phyloP scores from a whole-genome alignment of 2,113 vertebrate species.

The Grantiella picta region DNA sequence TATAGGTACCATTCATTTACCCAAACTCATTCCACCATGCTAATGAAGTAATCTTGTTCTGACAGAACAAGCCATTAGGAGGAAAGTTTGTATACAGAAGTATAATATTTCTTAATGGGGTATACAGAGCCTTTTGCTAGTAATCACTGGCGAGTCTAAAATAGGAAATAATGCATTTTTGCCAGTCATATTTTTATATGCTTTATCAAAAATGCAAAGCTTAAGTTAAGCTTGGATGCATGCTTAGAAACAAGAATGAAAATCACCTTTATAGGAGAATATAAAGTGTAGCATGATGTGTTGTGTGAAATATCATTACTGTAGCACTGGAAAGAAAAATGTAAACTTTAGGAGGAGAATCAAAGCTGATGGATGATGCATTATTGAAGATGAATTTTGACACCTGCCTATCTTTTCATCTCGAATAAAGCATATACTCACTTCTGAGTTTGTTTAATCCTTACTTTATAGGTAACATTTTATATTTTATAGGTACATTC shows the following conservation, averaged over 20 bases:
- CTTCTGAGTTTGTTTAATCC: constrained; percentile 18
- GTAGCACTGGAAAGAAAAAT: neutral
- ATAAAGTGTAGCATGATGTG: neutral
- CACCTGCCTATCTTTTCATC: constrained; percentile 64
- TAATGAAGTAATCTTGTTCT: constrained; percentile 42
- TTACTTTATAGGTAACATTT: constrained; percentile 30
- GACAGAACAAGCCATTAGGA: constrained; percentile 39
- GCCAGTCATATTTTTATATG: neutral
- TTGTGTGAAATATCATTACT: constrained; percentile 1
- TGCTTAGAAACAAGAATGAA: neutral
- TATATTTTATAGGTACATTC: constrained; percentile 34
- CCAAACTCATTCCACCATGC: constrained; percentile 27
- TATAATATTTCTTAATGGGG: neutral
- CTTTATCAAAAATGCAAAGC: neutral
- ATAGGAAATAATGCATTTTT: neutral
- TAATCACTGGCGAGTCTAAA: neutral
- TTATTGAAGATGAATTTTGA: constrained; percentile 63
- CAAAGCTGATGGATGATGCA: constrained; percentile 35
- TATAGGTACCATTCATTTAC: constrained; percentile 44
- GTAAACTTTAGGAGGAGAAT: constrained; percentile 12
- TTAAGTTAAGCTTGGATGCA: neutral
- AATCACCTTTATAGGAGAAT: neutral
- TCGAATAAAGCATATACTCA: constrained; percentile 42
- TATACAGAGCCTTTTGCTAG: neutral
- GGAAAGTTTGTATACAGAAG: neutral